Evolutionary conservation across 2,797 vertebrate genomes (phyloP).

Genomic region (Lepus oiostolus): DNA sequence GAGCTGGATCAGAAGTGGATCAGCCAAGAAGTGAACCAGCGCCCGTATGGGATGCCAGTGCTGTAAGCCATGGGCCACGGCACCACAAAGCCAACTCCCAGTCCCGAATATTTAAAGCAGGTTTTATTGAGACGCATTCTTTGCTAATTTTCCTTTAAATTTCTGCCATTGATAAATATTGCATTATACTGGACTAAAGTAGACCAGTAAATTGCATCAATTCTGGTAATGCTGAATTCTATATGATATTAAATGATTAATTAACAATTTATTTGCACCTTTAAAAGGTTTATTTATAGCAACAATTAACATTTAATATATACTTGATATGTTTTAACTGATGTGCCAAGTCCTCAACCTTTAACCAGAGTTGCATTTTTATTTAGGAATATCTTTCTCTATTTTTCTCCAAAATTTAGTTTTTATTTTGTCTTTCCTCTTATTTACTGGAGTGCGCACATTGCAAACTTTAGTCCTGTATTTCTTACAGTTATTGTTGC

Average conservation of each 20-base stretch:
- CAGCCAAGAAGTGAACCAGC: too few relatives aligned
- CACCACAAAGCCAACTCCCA: too few relatives aligned
- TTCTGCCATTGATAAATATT: constrained; percentile 50
- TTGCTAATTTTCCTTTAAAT: constrained; percentile 44
- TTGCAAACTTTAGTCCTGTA: constrained; percentile 45
- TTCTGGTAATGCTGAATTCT: constrained; percentile 41
- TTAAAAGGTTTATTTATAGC: not conserved
- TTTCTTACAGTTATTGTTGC: constrained; percentile 5
- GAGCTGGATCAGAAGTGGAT: too few relatives aligned
- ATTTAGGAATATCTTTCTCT: not conserved
- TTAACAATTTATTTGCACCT: not conserved
- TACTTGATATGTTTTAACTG: constrained; percentile 28
- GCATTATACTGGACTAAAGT: not conserved
- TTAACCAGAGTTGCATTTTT: not conserved
- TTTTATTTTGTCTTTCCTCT: constrained; percentile 61
- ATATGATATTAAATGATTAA: constrained; percentile 1
- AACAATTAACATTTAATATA: not conserved
- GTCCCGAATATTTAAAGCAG: not conserved
- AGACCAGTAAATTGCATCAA: constrained; percentile 3
- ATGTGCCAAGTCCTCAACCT: constrained; percentile 14
- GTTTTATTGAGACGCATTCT: constrained; percentile 30
- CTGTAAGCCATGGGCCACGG: too few relatives aligned
- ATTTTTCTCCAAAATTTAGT: constrained; percentile 29
- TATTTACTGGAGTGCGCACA: constrained; percentile 41
- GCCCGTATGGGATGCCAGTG: too few relatives aligned